A percentile compares a stretch with the other conserved stretches of the same genome.
phyloP scores from a whole-genome alignment of 2,888 invertebrate species.

The Epistrophe grossulariae region DNA sequence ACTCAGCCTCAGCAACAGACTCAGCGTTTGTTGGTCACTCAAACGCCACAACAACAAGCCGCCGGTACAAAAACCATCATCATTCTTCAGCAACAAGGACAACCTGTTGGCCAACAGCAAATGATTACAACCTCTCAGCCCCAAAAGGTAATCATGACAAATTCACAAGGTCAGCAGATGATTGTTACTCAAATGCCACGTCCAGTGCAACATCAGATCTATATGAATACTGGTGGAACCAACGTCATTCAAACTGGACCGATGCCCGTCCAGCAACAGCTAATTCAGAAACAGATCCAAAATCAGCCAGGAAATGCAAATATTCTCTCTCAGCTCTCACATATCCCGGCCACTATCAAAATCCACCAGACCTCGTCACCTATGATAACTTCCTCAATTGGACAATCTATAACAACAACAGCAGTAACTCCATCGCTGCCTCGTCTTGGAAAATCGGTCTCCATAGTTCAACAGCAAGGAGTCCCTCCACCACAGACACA shows the following conservation, averaged over 20 bases:
- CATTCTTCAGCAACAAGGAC: constrained; percentile 87
- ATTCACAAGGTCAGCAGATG: constrained; percentile 87
- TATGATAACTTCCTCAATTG: constrained; percentile 56
- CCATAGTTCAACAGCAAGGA: constrained; percentile 82
- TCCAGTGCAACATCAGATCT: constrained; percentile 78
- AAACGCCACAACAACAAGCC: constrained; percentile 88
- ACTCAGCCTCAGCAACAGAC: constrained; percentile 85
- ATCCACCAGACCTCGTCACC: constrained; percentile 83
- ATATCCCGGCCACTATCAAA: constrained; percentile 84
- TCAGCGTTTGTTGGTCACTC: constrained; percentile 87
- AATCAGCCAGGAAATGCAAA: constrained; percentile 63
- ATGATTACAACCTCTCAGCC: constrained; percentile 80
- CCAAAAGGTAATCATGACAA: constrained; percentile 87
- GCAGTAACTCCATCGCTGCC: constrained; percentile 77
- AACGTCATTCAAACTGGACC: constrained; percentile 79
- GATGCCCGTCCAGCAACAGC: constrained; percentile 80
- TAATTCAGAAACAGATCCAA: constrained; percentile 78
- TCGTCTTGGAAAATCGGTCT: constrained; percentile 77
- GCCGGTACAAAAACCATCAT: constrained; percentile 89
- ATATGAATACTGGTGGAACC: constrained; percentile 63
- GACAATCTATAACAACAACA: constrained; percentile 75
- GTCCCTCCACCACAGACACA: constrained; percentile 85
- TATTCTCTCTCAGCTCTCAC: constrained; percentile 81
- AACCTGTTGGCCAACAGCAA: constrained; percentile 78
- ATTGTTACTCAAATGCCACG: constrained; percentile 86